Percentiles rank a stretch among this genome's conserved stretches.
Conservation (phyloP, 2,113 vertebrate species). For the Atherinomorus stipes region DNA sequence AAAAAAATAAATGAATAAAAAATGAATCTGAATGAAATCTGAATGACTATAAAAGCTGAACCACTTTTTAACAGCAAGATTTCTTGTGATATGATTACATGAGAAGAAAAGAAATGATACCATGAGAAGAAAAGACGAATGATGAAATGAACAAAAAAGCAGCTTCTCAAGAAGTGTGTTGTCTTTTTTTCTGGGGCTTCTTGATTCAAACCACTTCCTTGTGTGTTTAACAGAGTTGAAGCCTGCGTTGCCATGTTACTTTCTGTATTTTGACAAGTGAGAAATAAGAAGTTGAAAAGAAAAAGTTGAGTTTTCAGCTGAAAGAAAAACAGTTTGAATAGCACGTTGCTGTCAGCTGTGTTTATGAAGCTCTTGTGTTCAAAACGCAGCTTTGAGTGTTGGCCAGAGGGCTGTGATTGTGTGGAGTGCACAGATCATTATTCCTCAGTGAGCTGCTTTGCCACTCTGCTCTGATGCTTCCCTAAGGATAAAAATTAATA, state of each 20-base stretch:
- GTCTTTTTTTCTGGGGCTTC: constrained; percentile 18
- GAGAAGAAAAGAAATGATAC: neutral
- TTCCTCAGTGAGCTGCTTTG: constrained; percentile 30
- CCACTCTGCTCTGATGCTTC: constrained; percentile 26
- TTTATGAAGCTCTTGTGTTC: constrained; percentile 33
- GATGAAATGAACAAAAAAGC: neutral
- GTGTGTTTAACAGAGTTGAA: neutral
- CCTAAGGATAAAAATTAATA: constrained; percentile 46
- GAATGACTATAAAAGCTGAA: neutral
- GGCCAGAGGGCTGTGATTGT: constrained; percentile 33
- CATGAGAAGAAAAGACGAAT: neutral
- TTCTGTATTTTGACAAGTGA: constrained; percentile 9
- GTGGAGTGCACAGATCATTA: constrained; percentile 49
- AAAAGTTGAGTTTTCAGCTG: neutral
- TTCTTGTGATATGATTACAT: neutral
- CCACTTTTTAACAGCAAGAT: neutral
- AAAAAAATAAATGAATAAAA: too few relatives aligned
- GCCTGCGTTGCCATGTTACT: neutral
- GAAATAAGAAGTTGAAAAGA: constrained; percentile 1
- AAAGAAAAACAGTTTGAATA: constrained; percentile 6
- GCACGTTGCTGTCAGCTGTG: neutral
- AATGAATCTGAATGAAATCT: too few relatives aligned
- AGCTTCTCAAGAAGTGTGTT: constrained; percentile 20
- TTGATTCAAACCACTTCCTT: constrained; percentile 61
- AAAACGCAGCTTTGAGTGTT: constrained; percentile 20